Base-by-base conservation (phyloP, 1,140 invertebrate species). In the Pseudachorutes palmiensis region DNA sequence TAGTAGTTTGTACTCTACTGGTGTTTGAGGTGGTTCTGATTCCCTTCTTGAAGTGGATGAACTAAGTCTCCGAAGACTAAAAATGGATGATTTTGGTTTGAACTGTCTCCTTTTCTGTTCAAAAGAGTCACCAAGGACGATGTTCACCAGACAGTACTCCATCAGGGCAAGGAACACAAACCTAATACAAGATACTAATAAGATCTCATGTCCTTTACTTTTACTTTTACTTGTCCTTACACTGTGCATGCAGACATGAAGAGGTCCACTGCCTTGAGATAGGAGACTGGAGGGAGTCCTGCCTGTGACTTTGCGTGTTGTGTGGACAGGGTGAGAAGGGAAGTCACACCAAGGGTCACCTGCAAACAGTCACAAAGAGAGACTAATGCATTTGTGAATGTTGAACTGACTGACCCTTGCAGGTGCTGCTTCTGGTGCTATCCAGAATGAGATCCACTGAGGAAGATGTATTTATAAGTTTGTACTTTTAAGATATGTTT, bases 111-210 rank as follows among this genome's bases (percentile, higher is more conserved):
- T 58, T 55, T 63, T 12, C 30, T 57, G 31, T 24, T 72, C 70
- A 58, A 64, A 67, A 9, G 83, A 84, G 73, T 90, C 88, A 1
- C 88, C 88, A 1, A 94, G 81, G 0, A 94, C 88, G 57, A 94
- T 92, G 74, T 94, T 94, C 1, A 94, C 90, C 69, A 94, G 78
- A 74, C 91, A 93, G 77, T 94, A 94, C 77, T 94, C 92, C 92
- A 94, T 94, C 36, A 94, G 77, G 2, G 92, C 91, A 86, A 93
- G 88, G 76, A 94, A 94, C 74, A 94, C 92, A 79, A 94, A 92
- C 33, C 85, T 86, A 75, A 36, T 51, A 58, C 48, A 36, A 55
- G 24, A 55, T 14, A 19, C 51, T 5, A 55, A 55, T 55, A 55
- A 19, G 5, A 64, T 41, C 28, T 48, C 29, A 9, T n/a, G 49